phyloP scores from a whole-genome alignment of 30 jellyfish, hydroid and myxozoan species.

The Chironex yamaguchii region DNA sequence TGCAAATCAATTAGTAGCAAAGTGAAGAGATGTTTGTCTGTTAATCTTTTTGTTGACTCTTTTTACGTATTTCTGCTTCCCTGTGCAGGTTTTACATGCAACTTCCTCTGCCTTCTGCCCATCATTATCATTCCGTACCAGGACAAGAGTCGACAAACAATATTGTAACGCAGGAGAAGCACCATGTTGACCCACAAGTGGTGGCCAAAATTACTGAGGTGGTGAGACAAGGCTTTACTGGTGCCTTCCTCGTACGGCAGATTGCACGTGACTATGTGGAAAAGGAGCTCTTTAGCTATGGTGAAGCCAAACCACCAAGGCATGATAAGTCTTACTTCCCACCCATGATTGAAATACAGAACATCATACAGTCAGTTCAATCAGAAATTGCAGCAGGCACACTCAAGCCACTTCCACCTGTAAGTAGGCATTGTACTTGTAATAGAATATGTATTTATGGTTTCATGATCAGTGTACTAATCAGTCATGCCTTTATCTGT shows the following conservation, averaged over 20 bases:
- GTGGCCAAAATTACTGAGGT: constrained; percentile 78
- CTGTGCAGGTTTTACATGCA: constrained; percentile 86
- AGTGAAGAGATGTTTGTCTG: not conserved
- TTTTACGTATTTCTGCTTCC: not conserved
- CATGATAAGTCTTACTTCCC: constrained; percentile 87
- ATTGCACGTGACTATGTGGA: constrained; percentile 89
- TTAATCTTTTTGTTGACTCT: not conserved
- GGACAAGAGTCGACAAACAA: constrained; percentile 62
- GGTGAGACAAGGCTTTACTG: constrained; percentile 87
- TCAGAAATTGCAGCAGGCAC: constrained; percentile 86
- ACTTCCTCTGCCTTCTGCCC: constrained; percentile 86
- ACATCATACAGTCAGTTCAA: constrained; percentile 83
- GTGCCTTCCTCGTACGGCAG: constrained; percentile 87
- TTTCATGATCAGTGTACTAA: too few species aligned
- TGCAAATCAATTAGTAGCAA: not conserved
- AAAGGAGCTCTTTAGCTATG: constrained; percentile 71
- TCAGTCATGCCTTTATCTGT: too few species aligned
- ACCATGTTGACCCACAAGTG: constrained; percentile 80
- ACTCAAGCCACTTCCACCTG: constrained; percentile 85
- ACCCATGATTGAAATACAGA: constrained; percentile 92
- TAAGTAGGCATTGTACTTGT: too few species aligned
- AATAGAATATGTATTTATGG: too few species aligned
- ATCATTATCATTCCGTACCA: constrained; percentile 85
- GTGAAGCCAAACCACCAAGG: constrained; percentile 72
- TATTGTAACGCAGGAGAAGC: constrained; percentile 20